A percentile compares a stretch with the other conserved stretches of the same genome.
phyloP scores from a whole-genome alignment of 2,113 vertebrate species.

The Oncorhynchus nerka region DNA sequence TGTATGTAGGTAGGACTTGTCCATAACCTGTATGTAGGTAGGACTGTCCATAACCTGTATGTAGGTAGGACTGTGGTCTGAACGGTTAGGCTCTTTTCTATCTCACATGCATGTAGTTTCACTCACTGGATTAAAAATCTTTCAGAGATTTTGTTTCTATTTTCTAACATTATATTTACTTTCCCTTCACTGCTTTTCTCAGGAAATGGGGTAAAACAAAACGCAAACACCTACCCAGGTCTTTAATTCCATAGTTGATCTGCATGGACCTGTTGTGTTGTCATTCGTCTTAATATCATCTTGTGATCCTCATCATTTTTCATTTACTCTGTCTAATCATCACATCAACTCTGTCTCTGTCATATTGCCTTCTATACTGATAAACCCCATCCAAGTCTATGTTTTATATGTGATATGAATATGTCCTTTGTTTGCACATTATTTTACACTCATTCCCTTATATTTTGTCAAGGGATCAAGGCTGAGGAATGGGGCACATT shows the following conservation, averaged over 20 bases:
- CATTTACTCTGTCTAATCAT: background rate
- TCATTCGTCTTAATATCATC: too few relatives aligned
- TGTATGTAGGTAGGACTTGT: too few relatives aligned
- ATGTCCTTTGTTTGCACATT: background rate
- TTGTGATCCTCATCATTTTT: background rate
- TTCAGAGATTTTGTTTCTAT: conserved; percentile 7
- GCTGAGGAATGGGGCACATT: conserved; percentile 82
- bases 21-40: too few relatives aligned
- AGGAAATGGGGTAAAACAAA: conserved; percentile 72
- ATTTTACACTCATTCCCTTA: background rate
- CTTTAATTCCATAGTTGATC: conserved; percentile 49
- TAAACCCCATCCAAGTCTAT: too few relatives aligned
- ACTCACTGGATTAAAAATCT: background rate
- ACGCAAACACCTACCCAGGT: conserved; percentile 71
- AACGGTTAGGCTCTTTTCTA: too few relatives aligned
- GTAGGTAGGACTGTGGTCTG: too few relatives aligned
- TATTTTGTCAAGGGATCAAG: conserved; percentile 66
- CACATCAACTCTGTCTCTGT: too few relatives aligned
- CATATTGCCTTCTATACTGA: conserved; percentile 22
- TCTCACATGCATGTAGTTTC: background rate
- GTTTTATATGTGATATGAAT: background rate
- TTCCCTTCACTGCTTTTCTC: conserved; percentile 44
- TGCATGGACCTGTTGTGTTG: conserved; percentile 39
- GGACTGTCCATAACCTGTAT: too few relatives aligned
- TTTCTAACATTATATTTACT: conserved; percentile 47